Evolutionary conservation across 1,140 invertebrate genomes (phyloP).

Genomic region (Phocides pigmalion): DNA sequence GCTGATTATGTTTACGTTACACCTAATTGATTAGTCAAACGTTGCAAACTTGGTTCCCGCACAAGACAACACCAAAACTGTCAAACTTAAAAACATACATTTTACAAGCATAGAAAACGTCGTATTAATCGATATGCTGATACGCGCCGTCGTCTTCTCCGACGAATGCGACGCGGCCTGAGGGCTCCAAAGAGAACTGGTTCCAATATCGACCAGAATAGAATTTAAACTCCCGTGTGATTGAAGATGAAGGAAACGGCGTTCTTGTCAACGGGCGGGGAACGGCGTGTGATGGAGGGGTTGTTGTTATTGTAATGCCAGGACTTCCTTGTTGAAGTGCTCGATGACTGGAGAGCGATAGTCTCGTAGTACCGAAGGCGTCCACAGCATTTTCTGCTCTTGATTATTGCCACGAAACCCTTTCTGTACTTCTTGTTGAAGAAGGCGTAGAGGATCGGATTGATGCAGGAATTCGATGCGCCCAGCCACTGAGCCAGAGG

Average conservation of each 20-base stretch:
- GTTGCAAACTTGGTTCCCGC: slow-evolving; percentile 52
- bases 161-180: slow-evolving; percentile 22
- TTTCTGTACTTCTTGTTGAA: slow-evolving; percentile 98
- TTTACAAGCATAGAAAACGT: slow-evolving; percentile 49
- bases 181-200: slow-evolving; percentile 30
- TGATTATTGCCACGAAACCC: slow-evolving; percentile 95
- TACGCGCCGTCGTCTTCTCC: slow-evolving; percentile 36
- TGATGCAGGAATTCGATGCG: slow-evolving; percentile 97
- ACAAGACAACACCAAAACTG: slow-evolving; percentile 68
- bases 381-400: slow-evolving; percentile 92
- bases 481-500: slow-evolving; percentile 98
- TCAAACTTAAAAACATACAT: slow-evolving; percentile 53
- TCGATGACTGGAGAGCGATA: slow-evolving; percentile 92
- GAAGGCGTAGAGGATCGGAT: slow-evolving; percentile 98
- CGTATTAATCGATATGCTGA: slow-evolving; percentile 64
- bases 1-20: slow-evolving; percentile 53
- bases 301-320: slow-evolving; percentile 90
- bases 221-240: slow-evolving; percentile 78
- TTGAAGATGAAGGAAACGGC: slow-evolving; percentile 90
- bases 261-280: slow-evolving; percentile 86
- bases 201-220: slow-evolving; percentile 18
- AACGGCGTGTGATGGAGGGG: slow-evolving; percentile 86
- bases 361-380: slow-evolving; percentile 92
- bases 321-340: slow-evolving; percentile 92
- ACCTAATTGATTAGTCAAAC: slow-evolving; percentile 41